These are phyloP conservation scores for Oxyura jamaicensis DNA, from an alignment of 2,113 vertebrate genomes.

Conservation along the genomic window DNA sequence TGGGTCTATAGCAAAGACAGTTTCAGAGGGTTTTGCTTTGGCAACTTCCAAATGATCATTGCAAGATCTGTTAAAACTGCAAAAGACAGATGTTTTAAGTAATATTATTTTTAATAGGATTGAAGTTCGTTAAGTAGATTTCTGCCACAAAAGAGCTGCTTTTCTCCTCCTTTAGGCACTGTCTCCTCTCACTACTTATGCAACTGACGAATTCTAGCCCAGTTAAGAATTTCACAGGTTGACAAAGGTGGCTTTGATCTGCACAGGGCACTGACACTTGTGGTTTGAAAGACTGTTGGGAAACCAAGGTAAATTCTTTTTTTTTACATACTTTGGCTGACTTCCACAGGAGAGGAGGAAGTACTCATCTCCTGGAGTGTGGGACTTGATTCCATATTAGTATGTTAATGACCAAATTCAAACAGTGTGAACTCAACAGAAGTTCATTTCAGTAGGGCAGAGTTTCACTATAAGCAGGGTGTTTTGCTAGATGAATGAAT, in stretches of 20 bases:
- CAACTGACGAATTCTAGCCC: not conserved
- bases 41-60: not conserved
- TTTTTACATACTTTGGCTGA: not conserved
- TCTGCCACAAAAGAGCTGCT: not conserved
- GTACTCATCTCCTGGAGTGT: not conserved
- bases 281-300: not conserved
- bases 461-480: not conserved
- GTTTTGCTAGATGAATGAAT: not conserved
- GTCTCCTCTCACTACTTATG: not conserved
- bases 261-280: not conserved
- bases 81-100: not conserved
- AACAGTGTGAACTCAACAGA: not conserved
- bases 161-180: not conserved
- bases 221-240: not conserved
- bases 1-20: not conserved
- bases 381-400: not conserved
- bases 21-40: not conserved
- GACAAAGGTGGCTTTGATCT: not conserved
- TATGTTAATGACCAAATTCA: not conserved
- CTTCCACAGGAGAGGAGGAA: not conserved
- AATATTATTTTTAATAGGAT: not conserved
- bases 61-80: not conserved
- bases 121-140: not conserved
- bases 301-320: not conserved
- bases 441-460: not conserved